A percentile compares a stretch with the other conserved stretches of the same genome.
Evolutionary conservation across 2,797 vertebrate species (phyloP).

Genomic region (Catostomus latipinnis): DNA sequence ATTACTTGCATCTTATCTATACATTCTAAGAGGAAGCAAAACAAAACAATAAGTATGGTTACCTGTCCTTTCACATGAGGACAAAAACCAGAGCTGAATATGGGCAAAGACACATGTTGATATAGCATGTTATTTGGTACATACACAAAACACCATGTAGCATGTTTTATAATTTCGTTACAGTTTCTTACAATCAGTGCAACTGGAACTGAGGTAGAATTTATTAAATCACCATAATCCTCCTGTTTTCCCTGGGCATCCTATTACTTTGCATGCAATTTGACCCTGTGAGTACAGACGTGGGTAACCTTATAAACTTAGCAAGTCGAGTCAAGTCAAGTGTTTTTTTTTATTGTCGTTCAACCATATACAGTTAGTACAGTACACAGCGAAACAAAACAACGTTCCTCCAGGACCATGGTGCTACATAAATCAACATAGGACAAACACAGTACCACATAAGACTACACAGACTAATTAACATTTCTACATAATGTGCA

Average conservation of each 20-base stretch:
- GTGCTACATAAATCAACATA: too few species aligned
- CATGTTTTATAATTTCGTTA: not conserved
- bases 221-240: slow-evolving; percentile 14
- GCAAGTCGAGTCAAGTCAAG: not conserved
- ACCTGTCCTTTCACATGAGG: not conserved
- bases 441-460: too few species aligned
- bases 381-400: too few species aligned
- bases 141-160: not conserved
- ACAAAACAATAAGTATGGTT: not conserved
- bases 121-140: not conserved
- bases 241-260: not conserved
- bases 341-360: too few species aligned
- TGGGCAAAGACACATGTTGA: not conserved
- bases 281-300: not conserved
- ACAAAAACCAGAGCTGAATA: not conserved
- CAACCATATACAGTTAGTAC: too few species aligned
- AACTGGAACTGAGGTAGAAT: not conserved
- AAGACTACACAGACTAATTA: too few species aligned
- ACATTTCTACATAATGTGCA: too few species aligned
- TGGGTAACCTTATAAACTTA: not conserved
- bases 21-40: slow-evolving; percentile 59
- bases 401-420: too few species aligned
- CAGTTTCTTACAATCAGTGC: not conserved
- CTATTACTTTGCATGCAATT: slow-evolving; percentile 3
- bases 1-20: slow-evolving; percentile 60